These are phyloP conservation scores for Aldabrachelys gigantea DNA, from an alignment of 2,113 vertebrate species.

Conservation along the genomic window DNA sequence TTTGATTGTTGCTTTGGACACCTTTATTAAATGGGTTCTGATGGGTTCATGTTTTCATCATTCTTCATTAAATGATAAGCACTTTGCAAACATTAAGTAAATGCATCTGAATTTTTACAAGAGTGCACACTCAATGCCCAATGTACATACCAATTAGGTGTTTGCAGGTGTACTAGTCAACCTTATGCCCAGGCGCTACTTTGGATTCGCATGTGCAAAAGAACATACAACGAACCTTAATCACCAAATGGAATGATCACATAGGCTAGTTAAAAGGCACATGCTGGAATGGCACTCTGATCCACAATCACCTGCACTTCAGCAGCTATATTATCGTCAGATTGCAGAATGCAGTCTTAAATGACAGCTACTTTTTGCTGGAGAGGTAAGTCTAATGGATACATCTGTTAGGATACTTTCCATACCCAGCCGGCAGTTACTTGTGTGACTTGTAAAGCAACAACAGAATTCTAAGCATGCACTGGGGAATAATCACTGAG, in stretches of 20 bases:
- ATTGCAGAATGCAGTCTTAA: background rate
- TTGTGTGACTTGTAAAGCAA: background rate
- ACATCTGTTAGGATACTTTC: background rate
- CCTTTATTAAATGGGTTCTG: background rate
- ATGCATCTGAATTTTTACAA: background rate
- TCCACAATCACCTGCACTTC: background rate
- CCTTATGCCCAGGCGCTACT: background rate
- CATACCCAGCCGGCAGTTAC: background rate
- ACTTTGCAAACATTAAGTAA: constrained; percentile 8
- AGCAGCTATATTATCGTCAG: background rate
- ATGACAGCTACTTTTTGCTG: background rate
- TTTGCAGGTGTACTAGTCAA: background rate
- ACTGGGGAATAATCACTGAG: background rate
- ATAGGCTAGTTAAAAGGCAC: background rate
- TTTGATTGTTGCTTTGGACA: background rate
- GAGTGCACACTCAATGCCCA: background rate
- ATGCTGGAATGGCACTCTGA: background rate
- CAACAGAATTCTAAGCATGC: fast-evolving
- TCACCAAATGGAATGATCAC: background rate
- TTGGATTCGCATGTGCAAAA: background rate
- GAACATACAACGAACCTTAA: background rate
- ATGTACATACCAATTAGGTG: background rate
- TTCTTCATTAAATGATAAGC: constrained; percentile 11
- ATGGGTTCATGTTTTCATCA: background rate
- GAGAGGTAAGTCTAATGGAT: background rate